Base-by-base conservation (phyloP, 1,140 invertebrate species). In the Gonioctena quinquepunctata region DNA sequence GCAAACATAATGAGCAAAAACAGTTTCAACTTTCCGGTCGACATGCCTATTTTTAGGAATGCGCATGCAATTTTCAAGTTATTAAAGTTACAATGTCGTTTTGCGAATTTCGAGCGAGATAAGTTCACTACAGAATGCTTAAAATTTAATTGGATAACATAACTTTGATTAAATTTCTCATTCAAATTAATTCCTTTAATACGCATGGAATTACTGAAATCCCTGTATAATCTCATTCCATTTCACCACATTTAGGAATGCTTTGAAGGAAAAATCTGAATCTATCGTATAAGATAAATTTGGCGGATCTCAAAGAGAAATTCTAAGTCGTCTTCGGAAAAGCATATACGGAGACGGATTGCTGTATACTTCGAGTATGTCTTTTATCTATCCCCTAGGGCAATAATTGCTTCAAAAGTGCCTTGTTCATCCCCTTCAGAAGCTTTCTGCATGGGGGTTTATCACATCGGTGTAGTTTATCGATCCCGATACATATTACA, bases 1-100 rank as follows among this genome's bases (percentile, higher is more conserved):
- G 16, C 13, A 42, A 42, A 42, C n/a, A n/a, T 42, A 42, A 42
- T n/a, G 16, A n/a, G 13, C 1, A 42, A 42, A 42, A 42, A n/a
- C 13, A 42, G 33, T 42, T 42, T 42, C 33, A 42, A 42, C 33
- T n/a, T 42, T 42, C 33, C 5, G 33, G 52, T 56, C 22, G 13
- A 23, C 52, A 5, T 23, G 3, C 52, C 22, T 56, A 56, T 56
- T 56, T 56, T 56, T 56, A 56, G 52, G 11, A 19, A 56, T 56
- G 18, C 52, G 22, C 33, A 63, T 63, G 28, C 42, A 63, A 63
- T 63, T 63, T 63, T 63, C 61, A 63, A 63, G 61, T 63, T 63
- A 63, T 63, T 63, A 63, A 63, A 63, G 61, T 63, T 63, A 63
- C 27, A 61, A 61, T 63, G 28, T 50, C 28, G 61, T 63, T 63